Evolutionary conservation across 2,113 vertebrate species (phyloP).

Genomic region (Silurus asotus): DNA sequence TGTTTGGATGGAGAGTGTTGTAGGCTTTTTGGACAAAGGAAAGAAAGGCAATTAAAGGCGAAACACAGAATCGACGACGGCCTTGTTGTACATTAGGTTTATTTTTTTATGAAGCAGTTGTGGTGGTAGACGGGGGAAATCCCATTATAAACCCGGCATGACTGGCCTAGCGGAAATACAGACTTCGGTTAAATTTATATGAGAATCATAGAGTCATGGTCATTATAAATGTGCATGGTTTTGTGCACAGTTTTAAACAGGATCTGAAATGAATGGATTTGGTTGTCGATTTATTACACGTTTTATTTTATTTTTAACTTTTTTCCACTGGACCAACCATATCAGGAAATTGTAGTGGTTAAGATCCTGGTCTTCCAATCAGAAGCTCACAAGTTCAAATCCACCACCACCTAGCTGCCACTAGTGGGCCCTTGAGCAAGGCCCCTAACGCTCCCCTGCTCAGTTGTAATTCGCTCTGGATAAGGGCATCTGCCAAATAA

Average conservation of each 20-base stretch:
- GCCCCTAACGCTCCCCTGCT: too few species aligned
- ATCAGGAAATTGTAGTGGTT: not conserved
- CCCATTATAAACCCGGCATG: constrained; percentile 53
- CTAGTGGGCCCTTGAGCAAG: too few species aligned
- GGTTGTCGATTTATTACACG: not conserved
- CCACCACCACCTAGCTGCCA: too few species aligned
- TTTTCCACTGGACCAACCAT: not conserved
- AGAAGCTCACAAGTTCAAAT: too few species aligned
- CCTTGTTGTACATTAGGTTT: constrained; percentile 43
- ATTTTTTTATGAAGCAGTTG: constrained; percentile 49
- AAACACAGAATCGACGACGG: constrained; percentile 25
- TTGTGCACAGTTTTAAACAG: constrained; percentile 22
- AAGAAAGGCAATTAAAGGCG: constrained; percentile 32
- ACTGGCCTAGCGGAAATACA: constrained; percentile 39
- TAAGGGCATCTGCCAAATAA: too few species aligned
- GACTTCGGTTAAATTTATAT: constrained; percentile 22
- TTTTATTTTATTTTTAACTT: not conserved
- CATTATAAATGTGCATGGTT: not conserved
- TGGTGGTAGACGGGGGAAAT: constrained; percentile 56
- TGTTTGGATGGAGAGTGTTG: constrained; percentile 7
- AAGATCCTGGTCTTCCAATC: too few species aligned
- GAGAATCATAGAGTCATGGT: not conserved
- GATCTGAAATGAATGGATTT: not conserved
- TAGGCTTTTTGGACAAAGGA: constrained; percentile 27
- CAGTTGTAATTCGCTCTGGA: too few species aligned